A percentile compares a stretch with the other conserved stretches of the same genome.
phyloP scores from a whole-genome alignment of 1,140 invertebrate species.

The Meloidogyne floridensis region DNA sequence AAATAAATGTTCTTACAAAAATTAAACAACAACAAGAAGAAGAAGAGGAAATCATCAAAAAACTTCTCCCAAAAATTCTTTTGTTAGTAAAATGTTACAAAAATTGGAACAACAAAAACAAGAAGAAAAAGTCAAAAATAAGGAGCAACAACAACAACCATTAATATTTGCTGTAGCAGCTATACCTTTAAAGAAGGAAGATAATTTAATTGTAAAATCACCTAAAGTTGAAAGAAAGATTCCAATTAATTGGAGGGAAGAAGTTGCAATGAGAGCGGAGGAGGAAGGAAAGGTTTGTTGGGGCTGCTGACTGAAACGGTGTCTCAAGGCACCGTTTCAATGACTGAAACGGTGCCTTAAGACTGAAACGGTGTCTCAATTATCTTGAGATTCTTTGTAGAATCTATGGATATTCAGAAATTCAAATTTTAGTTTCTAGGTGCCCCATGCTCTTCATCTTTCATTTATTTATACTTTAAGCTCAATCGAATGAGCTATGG shows the following conservation, averaged over 20 bases:
- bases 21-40: neutral
- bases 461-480: too few species aligned
- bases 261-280: neutral
- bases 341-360: too few species aligned
- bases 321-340: too few species aligned
- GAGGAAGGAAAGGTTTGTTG: neutral
- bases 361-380: too few species aligned
- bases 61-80: neutral
- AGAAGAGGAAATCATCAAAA: neutral
- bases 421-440: too few species aligned
- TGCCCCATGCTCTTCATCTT: too few species aligned
- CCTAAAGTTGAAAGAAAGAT: neutral
- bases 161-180: slow-evolving; percentile 10
- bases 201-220: neutral
- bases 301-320: too few species aligned
- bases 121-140: neutral
- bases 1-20: neutral
- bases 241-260: neutral
- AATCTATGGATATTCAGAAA: too few species aligned
- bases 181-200: neutral
- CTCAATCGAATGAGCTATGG: too few species aligned
- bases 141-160: neutral
- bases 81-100: slow-evolving; percentile 32
- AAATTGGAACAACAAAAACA: slow-evolving; percentile 27
- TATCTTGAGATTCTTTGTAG: too few species aligned